Evolutionary conservation across 2,113 vertebrate species (phyloP).

Genomic region (Synodontis membranacea): DNA sequence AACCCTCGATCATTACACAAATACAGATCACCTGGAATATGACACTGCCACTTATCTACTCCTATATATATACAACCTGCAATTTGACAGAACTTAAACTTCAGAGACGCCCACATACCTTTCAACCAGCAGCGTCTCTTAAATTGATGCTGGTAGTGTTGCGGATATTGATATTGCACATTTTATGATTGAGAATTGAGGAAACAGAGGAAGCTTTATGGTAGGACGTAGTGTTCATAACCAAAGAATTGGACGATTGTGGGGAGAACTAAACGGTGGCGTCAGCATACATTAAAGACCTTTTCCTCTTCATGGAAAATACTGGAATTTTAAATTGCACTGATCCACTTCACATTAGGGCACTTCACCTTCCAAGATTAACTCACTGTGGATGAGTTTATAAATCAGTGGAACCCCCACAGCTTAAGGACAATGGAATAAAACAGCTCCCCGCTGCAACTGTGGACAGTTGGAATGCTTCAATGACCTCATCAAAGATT

Average conservation of each 20-base stretch:
- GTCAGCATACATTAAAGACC: too few relatives aligned
- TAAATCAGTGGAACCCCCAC: slow-evolving; percentile 30
- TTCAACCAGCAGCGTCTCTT: too few relatives aligned
- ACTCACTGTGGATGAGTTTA: slow-evolving; percentile 30
- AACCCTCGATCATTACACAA: too few relatives aligned
- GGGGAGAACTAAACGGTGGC: slow-evolving; percentile 44
- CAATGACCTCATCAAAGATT: slow-evolving; percentile 25
- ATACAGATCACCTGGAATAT: too few relatives aligned
- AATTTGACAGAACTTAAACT: too few relatives aligned
- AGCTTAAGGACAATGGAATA: slow-evolving; percentile 17
- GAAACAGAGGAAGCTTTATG: slow-evolving; percentile 32
- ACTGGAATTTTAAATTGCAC: slow-evolving; percentile 24
- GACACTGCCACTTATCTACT: too few relatives aligned
- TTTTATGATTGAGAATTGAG: slow-evolving; percentile 34
- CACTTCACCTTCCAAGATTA: slow-evolving; percentile 41
- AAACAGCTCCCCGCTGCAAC: slow-evolving; percentile 13
- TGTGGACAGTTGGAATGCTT: slow-evolving; percentile 33
- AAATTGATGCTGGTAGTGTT: too few relatives aligned
- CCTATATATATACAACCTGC: too few relatives aligned
- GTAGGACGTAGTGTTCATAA: slow-evolving; percentile 35
- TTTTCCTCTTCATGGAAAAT: slow-evolving; percentile 39
- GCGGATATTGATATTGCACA: slow-evolving; percentile 12
- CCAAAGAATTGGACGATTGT: slow-evolving; percentile 34
- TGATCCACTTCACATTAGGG: slow-evolving; percentile 29
- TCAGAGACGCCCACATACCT: too few relatives aligned